phyloP scores from a whole-genome alignment of 2,113 vertebrate species.

The Perccottus glenii region DNA sequence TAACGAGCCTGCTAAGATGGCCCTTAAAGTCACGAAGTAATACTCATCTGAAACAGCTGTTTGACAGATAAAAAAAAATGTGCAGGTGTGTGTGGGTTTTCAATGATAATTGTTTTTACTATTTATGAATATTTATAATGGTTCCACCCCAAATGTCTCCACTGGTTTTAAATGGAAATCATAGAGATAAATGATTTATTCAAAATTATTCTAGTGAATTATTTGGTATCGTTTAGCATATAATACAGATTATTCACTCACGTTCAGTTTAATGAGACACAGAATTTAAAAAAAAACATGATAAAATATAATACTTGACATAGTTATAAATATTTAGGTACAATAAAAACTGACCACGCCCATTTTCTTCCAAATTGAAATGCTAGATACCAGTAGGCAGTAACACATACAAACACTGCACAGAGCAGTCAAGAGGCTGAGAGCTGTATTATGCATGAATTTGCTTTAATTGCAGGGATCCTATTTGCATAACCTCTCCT shows the following conservation, averaged over 20 bases:
- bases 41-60: conserved; percentile 9
- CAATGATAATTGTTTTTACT: conserved; percentile 9
- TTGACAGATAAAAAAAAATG: not conserved
- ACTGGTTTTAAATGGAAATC: conserved; percentile 15
- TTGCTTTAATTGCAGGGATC: conserved; percentile 67
- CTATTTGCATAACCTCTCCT: conserved; percentile 71
- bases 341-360: conserved; percentile 34
- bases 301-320: conserved; percentile 26
- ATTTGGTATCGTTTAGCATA: not conserved
- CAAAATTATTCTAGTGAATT: conserved; percentile 6
- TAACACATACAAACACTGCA: conserved; percentile 21
- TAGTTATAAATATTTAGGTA: conserved; percentile 14
- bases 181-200: conserved; percentile 13
- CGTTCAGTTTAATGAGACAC: not conserved
- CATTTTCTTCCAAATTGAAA: conserved; percentile 32
- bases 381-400: conserved; percentile 33
- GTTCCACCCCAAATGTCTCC: conserved; percentile 15
- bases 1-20: conserved; percentile 3
- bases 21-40: conserved; percentile 5
- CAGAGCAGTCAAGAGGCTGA: conserved; percentile 35
- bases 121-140: conserved; percentile 15
- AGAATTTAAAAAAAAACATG: not conserved
- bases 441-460: conserved; percentile 73
- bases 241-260: conserved; percentile 5
- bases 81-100: conserved; percentile 12